Evolutionary conservation across 2,113 vertebrate species (phyloP).

Genomic region (Cisticola juncidis): DNA sequence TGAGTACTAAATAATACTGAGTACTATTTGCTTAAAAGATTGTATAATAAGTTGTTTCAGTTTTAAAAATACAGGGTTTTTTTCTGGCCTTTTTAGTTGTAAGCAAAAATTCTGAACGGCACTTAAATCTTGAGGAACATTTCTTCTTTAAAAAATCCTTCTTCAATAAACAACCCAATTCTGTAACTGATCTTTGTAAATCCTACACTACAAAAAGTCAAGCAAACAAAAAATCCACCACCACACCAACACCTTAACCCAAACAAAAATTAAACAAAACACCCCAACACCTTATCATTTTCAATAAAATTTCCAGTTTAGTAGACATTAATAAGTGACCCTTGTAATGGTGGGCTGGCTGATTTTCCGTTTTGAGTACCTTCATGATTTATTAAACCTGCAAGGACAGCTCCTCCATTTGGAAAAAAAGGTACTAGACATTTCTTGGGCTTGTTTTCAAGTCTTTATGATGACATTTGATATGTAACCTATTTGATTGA

Average conservation of each 20-base stretch:
- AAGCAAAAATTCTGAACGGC: neutral
- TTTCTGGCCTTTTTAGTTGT: neutral
- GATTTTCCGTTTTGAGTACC: neutral
- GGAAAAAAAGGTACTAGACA: neutral
- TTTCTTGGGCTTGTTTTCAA: neutral
- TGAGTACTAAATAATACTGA: no score
- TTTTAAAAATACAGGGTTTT: neutral
- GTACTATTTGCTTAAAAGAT: neutral
- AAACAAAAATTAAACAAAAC: neutral
- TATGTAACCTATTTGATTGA: constrained; percentile 13
- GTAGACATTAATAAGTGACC: neutral
- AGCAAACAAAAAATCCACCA: neutral
- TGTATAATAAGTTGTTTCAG: neutral
- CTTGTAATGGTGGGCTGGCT: neutral
- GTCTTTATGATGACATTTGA: neutral
- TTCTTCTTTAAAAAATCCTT: neutral
- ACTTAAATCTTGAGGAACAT: neutral
- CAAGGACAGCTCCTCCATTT: neutral
- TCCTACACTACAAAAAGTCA: neutral
- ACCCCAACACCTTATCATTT: neutral
- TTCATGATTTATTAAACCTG: neutral
- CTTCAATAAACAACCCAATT: neutral
- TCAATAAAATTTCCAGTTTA: neutral
- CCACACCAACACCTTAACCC: neutral
- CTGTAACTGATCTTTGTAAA: neutral